These are phyloP conservation scores for Nothura maculosa DNA, from an alignment of 2,797 vertebrate genomes.

Conservation along the genomic window DNA sequence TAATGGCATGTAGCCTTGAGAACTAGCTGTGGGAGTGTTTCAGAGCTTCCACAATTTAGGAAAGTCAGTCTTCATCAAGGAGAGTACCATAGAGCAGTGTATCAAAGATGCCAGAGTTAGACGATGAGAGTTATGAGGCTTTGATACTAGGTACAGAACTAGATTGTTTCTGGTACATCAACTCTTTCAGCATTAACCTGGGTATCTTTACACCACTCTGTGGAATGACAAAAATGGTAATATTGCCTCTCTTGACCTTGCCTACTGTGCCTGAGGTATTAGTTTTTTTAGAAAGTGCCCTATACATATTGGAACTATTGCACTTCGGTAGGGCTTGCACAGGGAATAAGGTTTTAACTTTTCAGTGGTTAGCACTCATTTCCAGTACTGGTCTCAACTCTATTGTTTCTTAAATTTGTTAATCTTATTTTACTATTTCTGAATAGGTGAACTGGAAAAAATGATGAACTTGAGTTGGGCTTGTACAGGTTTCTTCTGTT, in stretches of 20 bases:
- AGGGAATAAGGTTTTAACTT: neutral
- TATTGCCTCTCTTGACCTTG: neutral
- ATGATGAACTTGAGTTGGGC: fast-evolving
- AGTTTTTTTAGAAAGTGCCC: neutral
- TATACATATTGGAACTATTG: neutral
- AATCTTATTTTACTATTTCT: neutral
- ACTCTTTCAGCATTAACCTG: neutral
- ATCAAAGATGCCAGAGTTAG: neutral
- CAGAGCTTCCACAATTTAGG: neutral
- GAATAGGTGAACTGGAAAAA: neutral
- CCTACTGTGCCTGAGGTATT: neutral
- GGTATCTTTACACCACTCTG: neutral
- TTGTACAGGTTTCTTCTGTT: neutral
- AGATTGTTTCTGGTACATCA: neutral
- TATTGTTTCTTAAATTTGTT: neutral
- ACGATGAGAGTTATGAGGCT: neutral
- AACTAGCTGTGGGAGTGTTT: neutral
- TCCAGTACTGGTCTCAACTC: neutral
- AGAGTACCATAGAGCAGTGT: neutral
- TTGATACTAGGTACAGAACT: neutral
- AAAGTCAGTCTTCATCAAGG: neutral
- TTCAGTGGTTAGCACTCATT: neutral
- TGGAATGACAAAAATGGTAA: neutral
- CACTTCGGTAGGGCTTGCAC: too few relatives aligned
- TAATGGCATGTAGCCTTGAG: neutral